Evolutionary conservation across 2,113 vertebrate genomes (phyloP).

Genomic region (Perccottus glenii): DNA sequence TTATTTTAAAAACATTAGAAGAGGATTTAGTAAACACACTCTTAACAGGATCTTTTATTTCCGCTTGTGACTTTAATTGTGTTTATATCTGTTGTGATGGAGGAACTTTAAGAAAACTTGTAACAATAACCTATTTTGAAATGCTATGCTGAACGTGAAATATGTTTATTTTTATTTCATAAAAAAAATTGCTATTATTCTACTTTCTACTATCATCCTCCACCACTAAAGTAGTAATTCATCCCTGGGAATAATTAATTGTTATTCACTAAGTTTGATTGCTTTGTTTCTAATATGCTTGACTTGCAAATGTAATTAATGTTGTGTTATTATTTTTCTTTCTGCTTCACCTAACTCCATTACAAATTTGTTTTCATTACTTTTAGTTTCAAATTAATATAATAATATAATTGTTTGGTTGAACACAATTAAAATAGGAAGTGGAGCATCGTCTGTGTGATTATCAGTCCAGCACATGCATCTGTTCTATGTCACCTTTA

Average conservation of each 20-base stretch:
- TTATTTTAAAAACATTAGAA: no score
- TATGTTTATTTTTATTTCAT: no score
- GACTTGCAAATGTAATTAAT: slow-evolving; percentile 6
- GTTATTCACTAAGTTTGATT: slow-evolving; percentile 20
- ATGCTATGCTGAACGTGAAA: no score
- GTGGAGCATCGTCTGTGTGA: neutral
- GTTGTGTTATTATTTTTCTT: slow-evolving; percentile 18
- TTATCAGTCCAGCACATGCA: neutral
- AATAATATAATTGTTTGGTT: neutral
- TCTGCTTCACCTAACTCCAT: slow-evolving; percentile 30
- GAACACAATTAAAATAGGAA: neutral
- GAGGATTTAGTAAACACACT: no score
- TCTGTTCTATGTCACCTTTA: slow-evolving; percentile 32
- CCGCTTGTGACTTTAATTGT: no score
- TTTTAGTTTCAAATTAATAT: neutral
- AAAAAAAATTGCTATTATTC: no score
- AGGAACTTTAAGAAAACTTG: no score
- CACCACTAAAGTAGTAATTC: slow-evolving; percentile 3
- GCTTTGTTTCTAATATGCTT: slow-evolving; percentile 6
- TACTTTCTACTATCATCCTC: no score
- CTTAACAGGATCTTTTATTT: no score
- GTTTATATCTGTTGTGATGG: no score
- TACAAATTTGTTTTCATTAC: neutral
- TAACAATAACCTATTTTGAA: no score
- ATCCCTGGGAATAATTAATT: neutral